A percentile compares a stretch with the other conserved stretches of the same genome.
These are phyloP conservation scores for Euclidia mi DNA, from an alignment of 2,888 invertebrate genomes.

Conservation along the genomic window DNA sequence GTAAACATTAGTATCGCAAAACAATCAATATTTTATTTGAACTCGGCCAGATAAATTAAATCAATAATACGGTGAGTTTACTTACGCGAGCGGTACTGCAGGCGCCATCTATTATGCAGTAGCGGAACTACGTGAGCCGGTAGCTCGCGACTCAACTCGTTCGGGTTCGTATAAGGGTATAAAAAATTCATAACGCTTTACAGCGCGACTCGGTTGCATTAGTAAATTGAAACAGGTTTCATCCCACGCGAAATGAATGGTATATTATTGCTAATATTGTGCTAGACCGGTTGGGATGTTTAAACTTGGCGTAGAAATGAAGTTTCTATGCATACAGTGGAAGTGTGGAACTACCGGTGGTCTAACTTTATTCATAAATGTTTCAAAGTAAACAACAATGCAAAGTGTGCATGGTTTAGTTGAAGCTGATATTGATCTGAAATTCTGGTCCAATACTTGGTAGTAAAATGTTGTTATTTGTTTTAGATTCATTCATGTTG, in stretches of 20 bases:
- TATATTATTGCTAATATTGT: constrained; percentile 38
- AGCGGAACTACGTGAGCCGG: constrained; percentile 60
- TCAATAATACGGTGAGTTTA: constrained; percentile 60
- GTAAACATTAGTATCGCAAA: constrained; percentile 71
- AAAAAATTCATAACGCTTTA: constrained; percentile 29
- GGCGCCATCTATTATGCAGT: constrained; percentile 79
- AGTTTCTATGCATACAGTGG: constrained; percentile 11
- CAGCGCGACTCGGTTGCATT: constrained; percentile 30
- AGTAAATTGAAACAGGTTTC: constrained; percentile 55
- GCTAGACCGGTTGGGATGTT: constrained; percentile 47
- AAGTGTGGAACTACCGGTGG: constrained; percentile 13
- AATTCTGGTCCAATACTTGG: no score
- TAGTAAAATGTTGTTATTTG: no score
- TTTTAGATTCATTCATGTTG: no score
- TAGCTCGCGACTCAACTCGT: constrained; percentile 15
- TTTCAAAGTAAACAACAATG: constrained; percentile 16
- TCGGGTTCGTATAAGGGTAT: constrained; percentile 27
- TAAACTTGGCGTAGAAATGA: constrained; percentile 14
- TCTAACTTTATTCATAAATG: constrained; percentile 20
- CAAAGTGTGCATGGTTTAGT: no score
- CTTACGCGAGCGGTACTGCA: constrained; percentile 32
- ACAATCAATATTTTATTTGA: constrained; percentile 79
- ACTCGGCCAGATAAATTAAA: constrained; percentile 66
- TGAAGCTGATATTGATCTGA: no score
- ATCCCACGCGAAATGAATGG: constrained; percentile 49